Evolutionary conservation across 1,140 invertebrate genomes (phyloP).

Genomic region (Steinernema khuongi): DNA sequence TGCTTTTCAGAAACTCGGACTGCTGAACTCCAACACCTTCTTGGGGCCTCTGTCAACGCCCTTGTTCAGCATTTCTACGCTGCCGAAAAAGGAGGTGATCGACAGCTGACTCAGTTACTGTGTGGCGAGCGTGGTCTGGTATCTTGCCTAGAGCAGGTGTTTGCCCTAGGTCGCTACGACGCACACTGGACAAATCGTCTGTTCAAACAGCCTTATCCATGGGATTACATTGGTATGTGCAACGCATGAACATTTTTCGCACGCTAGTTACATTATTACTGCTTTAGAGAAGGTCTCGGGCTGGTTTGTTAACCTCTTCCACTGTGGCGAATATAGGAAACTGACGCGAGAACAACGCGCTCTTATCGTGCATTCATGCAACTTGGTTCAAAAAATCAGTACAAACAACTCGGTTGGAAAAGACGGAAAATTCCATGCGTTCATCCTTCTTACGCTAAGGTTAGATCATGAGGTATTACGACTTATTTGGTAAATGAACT

Average conservation of each 20-base stretch:
- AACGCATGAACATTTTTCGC: constrained; percentile 24
- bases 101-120: constrained; percentile 79
- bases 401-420: constrained; percentile 82
- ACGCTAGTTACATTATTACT: not conserved
- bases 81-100: constrained; percentile 64
- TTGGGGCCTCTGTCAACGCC: constrained; percentile 82
- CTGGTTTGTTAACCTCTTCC: constrained; percentile 54
- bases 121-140: constrained; percentile 91
- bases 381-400: constrained; percentile 68
- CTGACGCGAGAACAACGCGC: constrained; percentile 50
- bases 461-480: constrained; percentile 59
- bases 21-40: constrained; percentile 63
- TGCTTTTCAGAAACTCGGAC: constrained; percentile 48
- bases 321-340: constrained; percentile 42
- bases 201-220: constrained; percentile 90
- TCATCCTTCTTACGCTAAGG: constrained; percentile 83
- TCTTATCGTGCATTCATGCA: constrained; percentile 61
- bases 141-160: constrained; percentile 83
- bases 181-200: constrained; percentile 78
- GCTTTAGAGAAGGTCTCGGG: constrained; percentile 43
- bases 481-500: constrained; percentile 35
- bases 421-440: constrained; percentile 94
- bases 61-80: constrained; percentile 94
- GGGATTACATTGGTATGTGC: constrained; percentile 87
- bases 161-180: constrained; percentile 71